A percentile compares a stretch with the other conserved stretches of the same genome.
phyloP scores from a whole-genome alignment of 2,888 invertebrate genomes.

The Eledona agricola region DNA sequence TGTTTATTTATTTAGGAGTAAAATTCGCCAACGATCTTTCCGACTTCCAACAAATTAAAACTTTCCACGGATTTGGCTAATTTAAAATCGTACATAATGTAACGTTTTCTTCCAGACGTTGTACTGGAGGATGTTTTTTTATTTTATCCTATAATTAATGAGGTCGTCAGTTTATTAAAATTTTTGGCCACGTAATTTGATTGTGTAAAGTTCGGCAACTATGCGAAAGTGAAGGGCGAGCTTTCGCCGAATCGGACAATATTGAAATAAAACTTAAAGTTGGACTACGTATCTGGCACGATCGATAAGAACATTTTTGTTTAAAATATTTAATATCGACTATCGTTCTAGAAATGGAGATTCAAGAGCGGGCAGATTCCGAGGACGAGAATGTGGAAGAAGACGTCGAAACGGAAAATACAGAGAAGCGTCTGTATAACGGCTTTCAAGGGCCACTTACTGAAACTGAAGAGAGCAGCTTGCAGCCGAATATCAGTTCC shows the following conservation, averaged over 20 bases:
- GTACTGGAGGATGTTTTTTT: no score
- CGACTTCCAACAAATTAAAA: no score
- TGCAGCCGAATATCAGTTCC: slow-evolving; percentile 48
- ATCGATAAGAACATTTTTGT: slow-evolving; percentile 28
- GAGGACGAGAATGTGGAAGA: slow-evolving; percentile 61
- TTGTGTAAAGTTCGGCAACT: slow-evolving; percentile 20
- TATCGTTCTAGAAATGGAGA: slow-evolving; percentile 68
- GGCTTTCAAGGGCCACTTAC: slow-evolving; percentile 73
- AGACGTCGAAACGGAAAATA: slow-evolving; percentile 51
- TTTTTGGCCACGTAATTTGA: slow-evolving; percentile 25
- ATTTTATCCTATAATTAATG: no score
- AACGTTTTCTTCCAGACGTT: no score
- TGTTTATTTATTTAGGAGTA: slow-evolving; percentile 30
- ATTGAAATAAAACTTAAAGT: slow-evolving; percentile 29
- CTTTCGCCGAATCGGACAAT: slow-evolving; percentile 15
- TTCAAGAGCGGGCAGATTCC: slow-evolving; percentile 66
- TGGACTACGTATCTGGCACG: slow-evolving; percentile 13
- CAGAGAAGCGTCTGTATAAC: slow-evolving; percentile 59
- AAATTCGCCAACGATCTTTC: no score
- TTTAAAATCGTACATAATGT: no score
- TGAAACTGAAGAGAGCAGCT: slow-evolving; percentile 64
- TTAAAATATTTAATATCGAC: slow-evolving; percentile 36
- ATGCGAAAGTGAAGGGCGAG: slow-evolving; percentile 21
- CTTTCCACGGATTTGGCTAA: no score
- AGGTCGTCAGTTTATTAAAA: slow-evolving; percentile 17